Conservation (phyloP, 2,113 vertebrate species). For the Mastomys natalensis region DNA sequence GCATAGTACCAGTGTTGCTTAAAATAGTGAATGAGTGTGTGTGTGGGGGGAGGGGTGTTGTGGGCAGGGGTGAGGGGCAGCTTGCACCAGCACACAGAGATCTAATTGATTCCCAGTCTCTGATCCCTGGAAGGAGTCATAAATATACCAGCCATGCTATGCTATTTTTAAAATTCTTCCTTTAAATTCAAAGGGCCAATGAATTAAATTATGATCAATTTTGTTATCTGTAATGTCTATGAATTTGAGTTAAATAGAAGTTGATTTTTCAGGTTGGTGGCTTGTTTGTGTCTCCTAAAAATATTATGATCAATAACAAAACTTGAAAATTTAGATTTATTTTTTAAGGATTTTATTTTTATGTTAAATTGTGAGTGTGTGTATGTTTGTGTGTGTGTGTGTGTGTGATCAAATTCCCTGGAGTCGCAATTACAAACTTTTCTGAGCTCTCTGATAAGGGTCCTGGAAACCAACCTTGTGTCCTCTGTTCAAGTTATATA, state of each 20-base stretch:
- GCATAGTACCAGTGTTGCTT: neutral
- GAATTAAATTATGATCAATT: constrained; percentile 12
- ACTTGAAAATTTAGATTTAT: neutral
- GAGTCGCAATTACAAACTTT: neutral
- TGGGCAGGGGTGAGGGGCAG: neutral
- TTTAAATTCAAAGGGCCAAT: constrained; percentile 32
- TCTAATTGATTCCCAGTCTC: neutral
- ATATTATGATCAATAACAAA: constrained; percentile 33
- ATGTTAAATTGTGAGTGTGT: neutral
- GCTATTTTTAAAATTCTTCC: constrained; percentile 24
- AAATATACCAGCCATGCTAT: neutral
- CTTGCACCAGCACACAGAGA: neutral
- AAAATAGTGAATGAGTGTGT: neutral
- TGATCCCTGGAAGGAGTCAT: neutral
- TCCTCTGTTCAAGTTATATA: neutral
- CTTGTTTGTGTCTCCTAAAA: neutral
- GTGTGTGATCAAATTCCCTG: neutral
- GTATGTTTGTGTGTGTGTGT: neutral
- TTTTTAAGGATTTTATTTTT: neutral
- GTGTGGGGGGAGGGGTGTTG: no score
- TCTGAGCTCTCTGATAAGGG: neutral
- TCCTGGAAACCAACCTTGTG: neutral
- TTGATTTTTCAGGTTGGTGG: neutral
- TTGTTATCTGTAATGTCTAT: neutral
- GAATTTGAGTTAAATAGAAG: constrained; percentile 17